Base-by-base conservation (phyloP, 2,888 invertebrate genomes). In the Cephus pygmeus region DNA sequence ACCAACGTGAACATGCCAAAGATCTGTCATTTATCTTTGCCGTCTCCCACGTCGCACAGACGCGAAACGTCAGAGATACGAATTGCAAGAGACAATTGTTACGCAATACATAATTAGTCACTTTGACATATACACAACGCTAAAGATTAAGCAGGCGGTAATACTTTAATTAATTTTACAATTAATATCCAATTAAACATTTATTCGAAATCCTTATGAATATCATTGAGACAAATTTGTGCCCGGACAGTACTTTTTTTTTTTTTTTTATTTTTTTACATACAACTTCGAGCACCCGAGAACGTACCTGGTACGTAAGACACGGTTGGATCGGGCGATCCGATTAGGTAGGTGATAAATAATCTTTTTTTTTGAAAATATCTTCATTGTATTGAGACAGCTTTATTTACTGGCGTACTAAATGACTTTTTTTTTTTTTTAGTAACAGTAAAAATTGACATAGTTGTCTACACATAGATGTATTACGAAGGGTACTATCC, bases 361-460 rank as follows among this genome's bases (percentile, higher is more conserved):
- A 77, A 73, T 73, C 56, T 30, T 12, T 71, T 12, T 71, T 56
- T 56, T 56, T 56, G 40, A 56, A 56, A 56, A 23, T 56, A 56
- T 56, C 56, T 9, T 56, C 15, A 31, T 34, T 12, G 35, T 30
- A 31, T 76, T 34, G 79, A 74, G 78, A 77, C 79, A 77, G 83
- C 84, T 84, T 86, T 87, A 90, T 89, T 89, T 88, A 88, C 89
- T 87, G 79, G 89, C 88, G 89, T 89, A 89, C 87, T 82, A 78
- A 36, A 82, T 71, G 74, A 74, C 74, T 31, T 75, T 69, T 69
- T 31, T 75, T 31, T 75, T 33, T 69, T 31, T 75, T 31, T 31
- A 31, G 75, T 78, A 76, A 78, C 78, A 78, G 75, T 78, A 78
- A 69, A 78, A 78, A 78, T 78, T 78, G 76, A 78, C 78, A 78